phyloP scores from a whole-genome alignment of 2,888 invertebrate genomes.

The Malthinus flaveolus region DNA sequence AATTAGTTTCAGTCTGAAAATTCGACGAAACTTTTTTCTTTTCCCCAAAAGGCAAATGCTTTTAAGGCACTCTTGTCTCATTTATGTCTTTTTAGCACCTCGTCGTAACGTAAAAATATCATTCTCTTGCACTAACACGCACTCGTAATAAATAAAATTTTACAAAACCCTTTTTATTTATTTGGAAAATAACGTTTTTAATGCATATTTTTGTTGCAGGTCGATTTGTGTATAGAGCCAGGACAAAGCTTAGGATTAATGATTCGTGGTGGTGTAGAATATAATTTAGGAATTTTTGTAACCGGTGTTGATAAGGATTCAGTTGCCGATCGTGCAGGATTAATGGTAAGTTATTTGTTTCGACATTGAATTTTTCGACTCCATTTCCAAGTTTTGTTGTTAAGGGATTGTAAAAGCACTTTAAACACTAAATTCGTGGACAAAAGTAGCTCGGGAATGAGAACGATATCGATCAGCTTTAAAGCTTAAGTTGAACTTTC shows the following conservation, averaged over 20 bases:
- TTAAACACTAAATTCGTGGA: constrained; percentile 19
- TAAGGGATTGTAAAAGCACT: background rate
- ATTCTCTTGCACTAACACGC: too few relatives aligned
- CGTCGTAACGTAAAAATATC: too few relatives aligned
- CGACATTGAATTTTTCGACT: background rate
- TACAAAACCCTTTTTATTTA: too few relatives aligned
- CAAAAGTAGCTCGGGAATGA: constrained; percentile 9
- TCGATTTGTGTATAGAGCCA: constrained; percentile 85
- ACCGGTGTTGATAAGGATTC: constrained; percentile 94
- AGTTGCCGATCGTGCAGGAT: constrained; percentile 87
- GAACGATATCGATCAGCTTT: constrained; percentile 13
- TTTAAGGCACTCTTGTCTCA: too few relatives aligned
- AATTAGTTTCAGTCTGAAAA: too few relatives aligned
- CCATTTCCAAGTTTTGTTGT: background rate
- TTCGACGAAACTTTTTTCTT: too few relatives aligned
- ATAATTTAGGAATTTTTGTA: constrained; percentile 93
- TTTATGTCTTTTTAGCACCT: too few relatives aligned
- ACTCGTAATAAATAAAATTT: too few relatives aligned
- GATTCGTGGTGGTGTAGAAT: constrained; percentile 94
- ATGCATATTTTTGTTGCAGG: constrained; percentile 56
- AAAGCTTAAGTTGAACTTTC: constrained; percentile 11
- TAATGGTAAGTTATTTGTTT: constrained; percentile 66
- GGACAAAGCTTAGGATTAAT: constrained; percentile 90
- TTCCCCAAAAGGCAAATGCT: too few relatives aligned
- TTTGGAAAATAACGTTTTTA: background rate